Evolutionary conservation across 2,797 vertebrate species (phyloP), one percentile per base, ranked within the genome.

Genomic region (Acanthurus leucopareius): DNA sequence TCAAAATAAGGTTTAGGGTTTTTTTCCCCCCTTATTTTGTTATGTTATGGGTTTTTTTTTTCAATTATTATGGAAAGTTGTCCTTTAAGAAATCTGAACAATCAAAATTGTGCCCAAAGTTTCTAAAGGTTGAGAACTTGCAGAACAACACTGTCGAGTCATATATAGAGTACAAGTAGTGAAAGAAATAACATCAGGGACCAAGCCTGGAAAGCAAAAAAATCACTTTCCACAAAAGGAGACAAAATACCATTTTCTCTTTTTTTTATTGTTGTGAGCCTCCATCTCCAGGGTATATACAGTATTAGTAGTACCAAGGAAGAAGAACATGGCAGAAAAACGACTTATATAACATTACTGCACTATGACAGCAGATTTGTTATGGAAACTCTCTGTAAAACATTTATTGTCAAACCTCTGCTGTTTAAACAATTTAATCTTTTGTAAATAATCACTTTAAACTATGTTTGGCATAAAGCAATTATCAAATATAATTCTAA

Each of bases 281-380:
- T 60, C 45, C 9, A 10, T 70, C 81, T 69, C 48, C 19, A 13
- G 75, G 52, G 59, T 59, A 20, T 69, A 20, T 49, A 60, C n/a
- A 67, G 53, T 52, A 77, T 42, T 45, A 35, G n/a, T 19, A 54
- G n/a, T 20, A 59, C 47, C 69, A 72, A 22, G 49, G 54, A 65
- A 59, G 10, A 56, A 51, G 13, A 65, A 63, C 62, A 28, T 56
- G 60, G 48, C 53, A 48, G 58, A 65, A 75, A 67, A 62, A 54
- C 14, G 54, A 76, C 81, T 82, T 70, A 38, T 72, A 83, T 80
- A 44, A 73, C 63, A 63, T 38, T 10, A 69, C 19, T 53, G 45
- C 63, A 68, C 52, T 25, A 7, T 16, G 38, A 25, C 28, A 73
- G 56, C 38, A 75, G 69, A 79, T 22, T 49, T 66, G 3, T 47